Evolutionary conservation across 1,140 invertebrate species (phyloP), one percentile per base, ranked within the genome.

Genomic region (Pogonognathellus flavescens): DNA sequence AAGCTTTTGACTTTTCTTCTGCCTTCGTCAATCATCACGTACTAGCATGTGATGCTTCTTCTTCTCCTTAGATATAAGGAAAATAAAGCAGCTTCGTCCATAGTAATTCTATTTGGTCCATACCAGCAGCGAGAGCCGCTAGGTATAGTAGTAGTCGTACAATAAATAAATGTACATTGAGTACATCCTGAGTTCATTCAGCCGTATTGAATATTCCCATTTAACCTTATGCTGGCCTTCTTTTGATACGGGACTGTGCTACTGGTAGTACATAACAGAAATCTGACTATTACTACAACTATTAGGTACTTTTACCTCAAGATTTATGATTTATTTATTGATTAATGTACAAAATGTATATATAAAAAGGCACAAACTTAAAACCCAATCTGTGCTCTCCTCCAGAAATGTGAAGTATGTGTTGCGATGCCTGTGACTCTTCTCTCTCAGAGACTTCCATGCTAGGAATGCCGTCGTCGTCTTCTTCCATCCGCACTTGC

Each of bases 301-400:
- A 25, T 50, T 31, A 41, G 16, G 13, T 72, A 49, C 22, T 20
- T 81, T 81, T 20, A 18, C 80, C 20, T 53, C 16, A 81, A 81
- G 80, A 81, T 81, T 81, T 81, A 81, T 81, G 80, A 81, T 81
- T 81, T 81, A 81, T 81, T 81, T 59, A 81, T 81, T 81, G 80
- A 81, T 81, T 81, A 55, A 53, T 81, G 80, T 55, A 55, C 50
- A 55, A 49, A 76, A 14, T 31, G 31, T 31, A 76, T 76, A 76
- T 31, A 76, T 76, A 76, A 76, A 76, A 76, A 50, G 70, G 70
- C 49, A 76, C 41, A 76, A 76, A 50, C 80, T 81, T 81, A 41
- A 81, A 76, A 53, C 50, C 50, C 55, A 81, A 81, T 81, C 80
- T 81, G 50, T 81, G 18, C 80, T 18, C 52, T 59, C 50, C 20